phyloP scores from a whole-genome alignment of 1,140 invertebrate species.

The Charaxes varanes region DNA sequence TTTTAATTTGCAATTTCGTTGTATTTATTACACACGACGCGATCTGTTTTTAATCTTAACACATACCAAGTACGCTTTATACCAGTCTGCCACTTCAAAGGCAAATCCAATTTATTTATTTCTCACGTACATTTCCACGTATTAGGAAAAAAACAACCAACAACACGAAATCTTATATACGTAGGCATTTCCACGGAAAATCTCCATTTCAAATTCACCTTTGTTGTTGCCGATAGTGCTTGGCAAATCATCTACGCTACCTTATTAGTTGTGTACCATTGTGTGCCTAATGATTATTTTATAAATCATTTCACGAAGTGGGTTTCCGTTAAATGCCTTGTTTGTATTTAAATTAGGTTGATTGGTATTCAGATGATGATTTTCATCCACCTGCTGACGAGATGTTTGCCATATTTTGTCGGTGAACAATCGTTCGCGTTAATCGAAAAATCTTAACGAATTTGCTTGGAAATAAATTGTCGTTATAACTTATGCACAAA shows the following conservation, averaged over 20 bases:
- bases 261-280: neutral
- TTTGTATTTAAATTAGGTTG: slow-evolving; percentile 5
- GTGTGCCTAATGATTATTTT: neutral
- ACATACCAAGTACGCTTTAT: no score
- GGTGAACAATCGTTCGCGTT: neutral
- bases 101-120: no score
- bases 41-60: no score
- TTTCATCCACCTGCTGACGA: neutral
- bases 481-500: no score
- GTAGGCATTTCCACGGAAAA: no score
- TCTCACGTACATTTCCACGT: no score
- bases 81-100: no score
- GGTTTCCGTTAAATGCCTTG: slow-evolving; percentile 7
- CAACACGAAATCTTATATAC: slow-evolving; percentile 13
- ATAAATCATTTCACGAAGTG: slow-evolving; percentile 3
- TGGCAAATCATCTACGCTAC: neutral
- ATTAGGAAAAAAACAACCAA: no score
- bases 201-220: neutral
- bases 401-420: neutral
- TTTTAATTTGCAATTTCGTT: no score
- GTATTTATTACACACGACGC: no score
- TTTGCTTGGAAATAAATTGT: no score
- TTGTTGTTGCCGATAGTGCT: neutral
- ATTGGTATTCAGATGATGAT: slow-evolving; percentile 1
- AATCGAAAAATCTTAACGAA: no score